Conservation (phyloP, 2,113 vertebrate genomes). For the Ondatra zibethicus region DNA sequence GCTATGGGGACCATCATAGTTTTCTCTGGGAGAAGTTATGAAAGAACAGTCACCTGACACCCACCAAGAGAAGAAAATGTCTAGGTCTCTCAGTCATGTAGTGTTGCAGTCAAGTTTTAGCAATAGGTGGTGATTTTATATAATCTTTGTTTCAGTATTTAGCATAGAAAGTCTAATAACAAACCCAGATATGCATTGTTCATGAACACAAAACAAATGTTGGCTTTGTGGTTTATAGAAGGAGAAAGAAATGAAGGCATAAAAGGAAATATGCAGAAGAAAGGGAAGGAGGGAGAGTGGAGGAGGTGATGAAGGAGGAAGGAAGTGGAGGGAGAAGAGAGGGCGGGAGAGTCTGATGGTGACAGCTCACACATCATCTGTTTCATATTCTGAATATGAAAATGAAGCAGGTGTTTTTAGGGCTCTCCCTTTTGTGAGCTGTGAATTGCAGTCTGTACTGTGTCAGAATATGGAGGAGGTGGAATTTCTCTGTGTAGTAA, state of each 20-base stretch:
- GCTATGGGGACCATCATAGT: background rate
- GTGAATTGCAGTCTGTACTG: background rate
- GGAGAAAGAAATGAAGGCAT: background rate
- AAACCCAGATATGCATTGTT: background rate
- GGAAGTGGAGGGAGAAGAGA: background rate
- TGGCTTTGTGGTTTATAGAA: background rate
- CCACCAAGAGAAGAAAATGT: background rate
- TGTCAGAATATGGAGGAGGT: background rate
- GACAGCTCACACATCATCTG: background rate
- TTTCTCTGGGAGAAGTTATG: background rate
- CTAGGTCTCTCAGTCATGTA: background rate
- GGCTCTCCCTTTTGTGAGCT: background rate
- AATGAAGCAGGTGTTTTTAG: background rate
- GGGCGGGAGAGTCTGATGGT: background rate
- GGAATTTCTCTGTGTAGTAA: background rate
- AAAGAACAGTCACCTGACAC: background rate
- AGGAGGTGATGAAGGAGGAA: background rate
- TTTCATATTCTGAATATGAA: background rate
- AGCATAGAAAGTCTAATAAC: background rate
- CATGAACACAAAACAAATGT: background rate
- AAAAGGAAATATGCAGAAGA: too few species aligned
- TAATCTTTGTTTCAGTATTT: conserved; percentile 28
- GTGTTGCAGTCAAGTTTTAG: background rate
- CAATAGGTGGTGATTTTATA: conserved; percentile 26
- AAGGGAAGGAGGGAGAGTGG: rapidly evolving